phyloP scores from a whole-genome alignment of 2,797 vertebrate genomes.

The Acanthopagrus latus region DNA sequence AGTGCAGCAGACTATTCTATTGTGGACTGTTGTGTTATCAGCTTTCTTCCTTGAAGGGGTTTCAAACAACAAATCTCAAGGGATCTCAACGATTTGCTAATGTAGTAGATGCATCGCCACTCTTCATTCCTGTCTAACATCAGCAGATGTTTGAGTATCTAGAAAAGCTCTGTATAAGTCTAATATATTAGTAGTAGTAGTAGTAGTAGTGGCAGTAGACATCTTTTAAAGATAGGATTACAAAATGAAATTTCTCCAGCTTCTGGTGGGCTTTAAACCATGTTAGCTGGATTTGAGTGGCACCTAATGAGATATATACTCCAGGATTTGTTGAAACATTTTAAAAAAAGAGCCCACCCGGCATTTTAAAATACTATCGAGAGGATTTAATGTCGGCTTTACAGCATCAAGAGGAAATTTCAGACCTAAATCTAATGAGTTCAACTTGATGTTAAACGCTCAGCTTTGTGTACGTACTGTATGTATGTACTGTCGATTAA shows the following conservation, averaged over 20 bases:
- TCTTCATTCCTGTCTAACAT: slow-evolving; percentile 9
- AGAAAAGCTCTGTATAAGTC: too few species aligned
- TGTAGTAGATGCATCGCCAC: background rate
- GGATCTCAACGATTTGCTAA: background rate
- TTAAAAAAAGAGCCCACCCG: background rate
- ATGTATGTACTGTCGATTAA: background rate
- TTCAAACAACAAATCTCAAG: background rate
- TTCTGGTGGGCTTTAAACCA: background rate
- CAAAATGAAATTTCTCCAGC: background rate
- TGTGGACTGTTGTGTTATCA: background rate
- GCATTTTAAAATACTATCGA: slow-evolving; percentile 15
- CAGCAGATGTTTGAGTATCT: background rate
- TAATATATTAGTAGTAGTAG: too few species aligned
- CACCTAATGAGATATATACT: slow-evolving; percentile 27
- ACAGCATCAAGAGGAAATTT: slow-evolving; percentile 14
- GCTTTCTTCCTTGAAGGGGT: slow-evolving; percentile 10
- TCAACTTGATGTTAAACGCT: background rate
- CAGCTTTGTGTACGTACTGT: background rate
- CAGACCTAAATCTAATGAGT: slow-evolving; percentile 7
- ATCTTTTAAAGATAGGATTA: background rate
- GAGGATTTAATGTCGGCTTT: slow-evolving; percentile 32
- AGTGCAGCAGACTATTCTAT: background rate
- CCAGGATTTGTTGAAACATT: slow-evolving; percentile 30
- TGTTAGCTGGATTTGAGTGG: slow-evolving; percentile 10
- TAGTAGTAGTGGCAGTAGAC: too few species aligned